Base-by-base conservation (phyloP, 2,888 invertebrate species). In the Drosophila subsilvestris region DNA sequence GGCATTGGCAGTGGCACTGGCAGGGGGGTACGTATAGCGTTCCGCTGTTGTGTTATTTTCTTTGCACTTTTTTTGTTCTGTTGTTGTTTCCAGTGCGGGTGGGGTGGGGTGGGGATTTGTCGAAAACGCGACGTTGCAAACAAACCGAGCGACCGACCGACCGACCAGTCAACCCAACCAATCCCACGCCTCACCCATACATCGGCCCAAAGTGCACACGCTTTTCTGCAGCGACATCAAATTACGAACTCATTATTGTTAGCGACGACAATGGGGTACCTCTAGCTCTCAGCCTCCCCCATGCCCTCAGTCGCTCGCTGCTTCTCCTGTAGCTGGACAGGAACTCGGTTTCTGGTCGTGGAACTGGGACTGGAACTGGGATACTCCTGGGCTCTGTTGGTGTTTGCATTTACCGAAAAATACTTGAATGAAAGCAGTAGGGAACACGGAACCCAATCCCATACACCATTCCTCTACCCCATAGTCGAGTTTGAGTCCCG, bases 211-310 rank as follows among this genome's bases (percentile, higher is more conserved):
- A 6, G 9, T 18, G 45, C 62, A 53, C 4, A 71, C 73, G 61
- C 75, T 86, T 81, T 83, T 86, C 74, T 84, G 84, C 86, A 81
- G 73, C 82, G 85, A 79, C 87, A 86, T 87, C 85, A 87, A 89
- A 89, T 90, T 89, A 90, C 89, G 85, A 89, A 89, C 90, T 90
- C 90, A 90, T 90, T 90, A 89, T 89, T 88, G 89, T 86, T 86
- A 86, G 89, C 80, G 73, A 80, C 80, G 82, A 74, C 73, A 65
- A 72, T 61, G 62, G 66, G 67, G 60, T 44, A 59, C 61, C n/a
- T n/a, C n/a, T n/a, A n/a, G n/a, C n/a, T n/a, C n/a, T n/a, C n/a
- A n/a, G n/a, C n/a, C n/a, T n/a, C n/a, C n/a, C 1, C 12, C 1
- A 25, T 25, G 20, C 20, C 22, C 22, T 22, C 22, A 22, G 22